These are phyloP conservation scores for Chrysaora quinquecirrha DNA, from an alignment of 30 jellyfish, hydroid and myxozoan genomes.

Conservation along the genomic window DNA sequence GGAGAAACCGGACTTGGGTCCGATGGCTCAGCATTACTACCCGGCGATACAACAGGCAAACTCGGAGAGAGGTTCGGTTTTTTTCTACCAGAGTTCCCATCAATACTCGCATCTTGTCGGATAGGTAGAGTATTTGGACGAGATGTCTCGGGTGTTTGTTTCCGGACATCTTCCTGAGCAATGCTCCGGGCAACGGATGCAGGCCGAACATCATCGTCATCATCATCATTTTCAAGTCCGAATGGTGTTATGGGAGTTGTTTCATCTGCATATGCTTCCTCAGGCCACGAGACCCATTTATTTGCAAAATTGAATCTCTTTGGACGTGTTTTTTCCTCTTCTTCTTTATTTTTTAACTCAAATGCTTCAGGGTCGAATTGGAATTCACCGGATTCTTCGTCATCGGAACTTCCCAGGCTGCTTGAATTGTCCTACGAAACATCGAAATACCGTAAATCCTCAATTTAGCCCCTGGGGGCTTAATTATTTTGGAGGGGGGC, in stretches of 20 bases:
- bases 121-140: not conserved
- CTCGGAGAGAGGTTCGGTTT: not conserved
- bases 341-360: not conserved
- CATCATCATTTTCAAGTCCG: constrained; percentile 14
- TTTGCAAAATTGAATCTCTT: constrained; percentile 27
- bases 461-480: no score
- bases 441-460: no score
- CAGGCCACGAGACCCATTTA: constrained; percentile 39
- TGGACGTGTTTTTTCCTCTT: constrained; percentile 47
- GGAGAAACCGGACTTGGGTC: constrained; percentile 25
- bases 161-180: not conserved
- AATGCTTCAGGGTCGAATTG: not conserved
- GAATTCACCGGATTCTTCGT: not conserved
- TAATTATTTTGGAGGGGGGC: no score
- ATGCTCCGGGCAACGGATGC: not conserved
- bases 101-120: not conserved
- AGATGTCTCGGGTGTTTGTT: not conserved
- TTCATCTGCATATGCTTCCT: constrained; percentile 58
- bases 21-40: not conserved
- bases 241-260: constrained; percentile 72
- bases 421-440: not conserved
- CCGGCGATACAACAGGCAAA: not conserved
- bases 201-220: not conserved
- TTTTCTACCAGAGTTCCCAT: not conserved
- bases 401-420: not conserved